These are phyloP conservation scores for Anoplophora glabripennis DNA, from an alignment of 1,140 invertebrate genomes.

Conservation along the genomic window DNA sequence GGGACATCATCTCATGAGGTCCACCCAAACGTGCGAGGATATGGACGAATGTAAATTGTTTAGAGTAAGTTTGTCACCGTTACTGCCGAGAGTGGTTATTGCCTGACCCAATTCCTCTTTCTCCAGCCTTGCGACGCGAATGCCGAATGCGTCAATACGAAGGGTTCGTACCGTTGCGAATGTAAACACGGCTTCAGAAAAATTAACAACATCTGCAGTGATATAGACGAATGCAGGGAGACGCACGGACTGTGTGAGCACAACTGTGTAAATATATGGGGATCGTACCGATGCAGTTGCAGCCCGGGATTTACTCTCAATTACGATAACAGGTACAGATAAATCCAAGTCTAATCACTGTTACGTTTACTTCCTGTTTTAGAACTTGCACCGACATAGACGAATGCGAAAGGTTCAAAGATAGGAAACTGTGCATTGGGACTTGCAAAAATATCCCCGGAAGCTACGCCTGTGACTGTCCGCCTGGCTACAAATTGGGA, in stretches of 20 bases:
- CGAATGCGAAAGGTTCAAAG: conserved; percentile 76
- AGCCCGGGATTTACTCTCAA: conserved; percentile 68
- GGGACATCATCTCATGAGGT: conserved; percentile 56
- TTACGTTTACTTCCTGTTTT: conserved; percentile 24
- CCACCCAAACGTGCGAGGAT: conserved; percentile 77
- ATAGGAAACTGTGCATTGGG: conserved; percentile 74
- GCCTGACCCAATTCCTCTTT: conserved; percentile 1
- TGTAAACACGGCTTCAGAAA: conserved; percentile 73
- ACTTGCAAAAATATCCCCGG: conserved; percentile 86
- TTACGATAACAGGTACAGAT: conserved; percentile 63
- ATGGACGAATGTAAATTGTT: conserved; percentile 77
- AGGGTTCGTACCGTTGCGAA: conserved; percentile 77
- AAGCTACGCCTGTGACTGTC: conserved; percentile 83
- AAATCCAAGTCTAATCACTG: not conserved
- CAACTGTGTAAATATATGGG: conserved; percentile 80
- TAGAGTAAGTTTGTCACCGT: conserved; percentile 34
- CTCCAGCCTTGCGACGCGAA: conserved; percentile 57
- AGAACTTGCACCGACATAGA: conserved; percentile 82
- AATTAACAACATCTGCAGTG: conserved; percentile 56
- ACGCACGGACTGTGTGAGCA: conserved; percentile 73
- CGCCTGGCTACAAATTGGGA: conserved; percentile 74
- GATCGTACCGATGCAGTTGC: conserved; percentile 76
- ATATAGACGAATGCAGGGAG: conserved; percentile 65
- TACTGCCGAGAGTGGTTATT: not conserved
- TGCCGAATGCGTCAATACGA: conserved; percentile 71